Conservation (phyloP, 2,113 vertebrate species). For the Pygoscelis adeliae region DNA sequence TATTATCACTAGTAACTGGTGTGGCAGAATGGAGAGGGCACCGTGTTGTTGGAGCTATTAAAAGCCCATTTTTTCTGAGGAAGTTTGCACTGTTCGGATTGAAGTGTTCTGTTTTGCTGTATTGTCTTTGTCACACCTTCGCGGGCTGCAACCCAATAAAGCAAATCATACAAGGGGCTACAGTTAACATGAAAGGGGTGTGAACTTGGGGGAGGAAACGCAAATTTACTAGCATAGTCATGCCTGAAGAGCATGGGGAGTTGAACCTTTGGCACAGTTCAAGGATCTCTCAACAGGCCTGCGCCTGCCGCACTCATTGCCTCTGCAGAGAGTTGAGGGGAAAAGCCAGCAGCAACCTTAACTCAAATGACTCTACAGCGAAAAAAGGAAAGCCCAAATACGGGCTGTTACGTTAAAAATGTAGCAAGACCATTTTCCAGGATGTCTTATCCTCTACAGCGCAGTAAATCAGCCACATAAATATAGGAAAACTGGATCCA, state of each 20-base stretch:
- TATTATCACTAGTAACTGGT: neutral
- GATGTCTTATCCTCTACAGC: neutral
- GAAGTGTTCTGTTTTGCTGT: neutral
- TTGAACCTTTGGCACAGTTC: neutral
- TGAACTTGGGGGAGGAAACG: neutral
- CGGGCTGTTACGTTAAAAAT: neutral
- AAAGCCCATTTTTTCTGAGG: neutral
- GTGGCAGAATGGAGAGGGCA: neutral
- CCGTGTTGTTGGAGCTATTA: neutral
- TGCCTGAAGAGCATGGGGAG: neutral
- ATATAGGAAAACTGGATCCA: neutral
- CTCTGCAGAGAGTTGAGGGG: neutral
- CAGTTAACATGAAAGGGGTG: neutral
- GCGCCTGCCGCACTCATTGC: neutral
- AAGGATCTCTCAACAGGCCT: neutral
- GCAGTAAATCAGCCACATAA: neutral
- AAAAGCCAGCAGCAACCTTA: neutral
- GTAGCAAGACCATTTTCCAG: neutral
- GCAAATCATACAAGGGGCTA: neutral
- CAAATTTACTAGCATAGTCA: slow-evolving; percentile 13
- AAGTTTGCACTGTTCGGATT: neutral
- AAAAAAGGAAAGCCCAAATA: neutral
- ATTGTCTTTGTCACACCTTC: neutral
- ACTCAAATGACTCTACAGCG: neutral
- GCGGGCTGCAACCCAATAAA: neutral